Percentiles rank a stretch among this genome's conserved stretches.
phyloP scores from a whole-genome alignment of 2,113 vertebrate species.

The Callipepla californica region DNA sequence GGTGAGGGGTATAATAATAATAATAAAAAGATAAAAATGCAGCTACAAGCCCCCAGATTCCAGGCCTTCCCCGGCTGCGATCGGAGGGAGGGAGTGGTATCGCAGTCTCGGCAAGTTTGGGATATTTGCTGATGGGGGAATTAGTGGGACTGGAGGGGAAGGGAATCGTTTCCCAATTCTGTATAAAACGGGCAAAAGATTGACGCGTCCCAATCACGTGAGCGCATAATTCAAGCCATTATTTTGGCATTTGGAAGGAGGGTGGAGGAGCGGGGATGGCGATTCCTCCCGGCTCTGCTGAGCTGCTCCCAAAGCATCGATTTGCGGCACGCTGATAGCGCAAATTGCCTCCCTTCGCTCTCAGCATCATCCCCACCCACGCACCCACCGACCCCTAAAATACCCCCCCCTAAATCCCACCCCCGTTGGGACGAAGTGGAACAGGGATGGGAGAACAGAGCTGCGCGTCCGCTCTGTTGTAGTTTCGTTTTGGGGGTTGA shows the following conservation, averaged over 20 bases:
- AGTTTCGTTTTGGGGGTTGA: slow-evolving; percentile 27
- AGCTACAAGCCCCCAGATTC: not conserved
- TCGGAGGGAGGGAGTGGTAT: not conserved
- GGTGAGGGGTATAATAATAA: too few species aligned
- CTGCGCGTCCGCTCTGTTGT: not conserved
- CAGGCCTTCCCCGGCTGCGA: not conserved
- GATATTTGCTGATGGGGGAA: not conserved
- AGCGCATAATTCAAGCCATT: slow-evolving; percentile 54
- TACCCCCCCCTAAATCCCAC: not conserved
- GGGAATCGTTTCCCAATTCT: slow-evolving; percentile 19
- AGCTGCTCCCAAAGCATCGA: slow-evolving; percentile 50
- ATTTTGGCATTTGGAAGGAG: slow-evolving; percentile 66
- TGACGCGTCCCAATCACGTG: slow-evolving; percentile 75
- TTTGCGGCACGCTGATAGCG: slow-evolving; percentile 16
- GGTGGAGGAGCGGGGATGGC: not conserved
- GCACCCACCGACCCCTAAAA: not conserved
- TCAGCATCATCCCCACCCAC: not conserved
- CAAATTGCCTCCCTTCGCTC: not conserved
- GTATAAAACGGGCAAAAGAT: slow-evolving; percentile 49
- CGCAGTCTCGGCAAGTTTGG: not conserved
- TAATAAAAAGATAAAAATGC: fast-evolving
- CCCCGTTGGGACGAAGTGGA: not conserved
- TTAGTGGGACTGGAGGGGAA: not conserved
- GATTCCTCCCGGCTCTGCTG: not conserved
- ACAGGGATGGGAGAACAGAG: not conserved